These are phyloP conservation scores for Andrena marginata DNA, from an alignment of 2,888 invertebrate genomes.

Conservation along the genomic window DNA sequence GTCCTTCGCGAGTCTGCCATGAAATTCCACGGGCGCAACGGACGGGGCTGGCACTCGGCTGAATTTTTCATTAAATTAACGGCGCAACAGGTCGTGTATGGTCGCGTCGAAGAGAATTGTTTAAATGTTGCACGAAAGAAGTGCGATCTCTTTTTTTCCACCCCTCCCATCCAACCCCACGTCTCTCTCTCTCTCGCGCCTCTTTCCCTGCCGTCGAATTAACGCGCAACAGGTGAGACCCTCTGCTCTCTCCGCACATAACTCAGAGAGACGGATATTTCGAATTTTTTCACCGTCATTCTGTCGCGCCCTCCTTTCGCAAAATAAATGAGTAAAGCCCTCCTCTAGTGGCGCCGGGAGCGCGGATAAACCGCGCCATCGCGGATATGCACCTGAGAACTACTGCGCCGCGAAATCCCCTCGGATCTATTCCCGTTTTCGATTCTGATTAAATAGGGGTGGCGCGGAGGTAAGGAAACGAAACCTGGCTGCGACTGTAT, in stretches of 20 bases:
- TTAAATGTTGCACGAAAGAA: constrained; percentile 80
- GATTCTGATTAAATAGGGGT: neutral
- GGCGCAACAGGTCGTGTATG: constrained; percentile 75
- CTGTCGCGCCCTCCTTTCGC: constrained; percentile 32
- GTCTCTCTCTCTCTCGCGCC: constrained; percentile 10
- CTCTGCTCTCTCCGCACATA: constrained; percentile 66
- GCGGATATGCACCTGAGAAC: constrained; percentile 4
- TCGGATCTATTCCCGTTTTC: neutral
- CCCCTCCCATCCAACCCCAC: neutral
- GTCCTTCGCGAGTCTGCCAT: constrained; percentile 32
- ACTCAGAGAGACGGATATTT: constrained; percentile 69
- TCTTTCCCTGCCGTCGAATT: constrained; percentile 76
- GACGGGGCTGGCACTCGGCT: constrained; percentile 25
- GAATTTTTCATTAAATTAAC: constrained; percentile 67
- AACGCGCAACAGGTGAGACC: constrained; percentile 81
- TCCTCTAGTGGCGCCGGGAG: neutral
- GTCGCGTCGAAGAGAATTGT: constrained; percentile 74
- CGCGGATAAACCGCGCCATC: neutral
- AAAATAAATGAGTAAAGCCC: constrained; percentile 43
- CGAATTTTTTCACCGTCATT: constrained; percentile 64
- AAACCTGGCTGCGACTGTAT: neutral
- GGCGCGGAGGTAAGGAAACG: neutral
- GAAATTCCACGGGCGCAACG: constrained; percentile 46
- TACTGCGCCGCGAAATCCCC: neutral
- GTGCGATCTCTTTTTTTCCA: constrained; percentile 67